Base-by-base conservation (phyloP, 2,888 invertebrate genomes). In the Amphiduros pacificus region DNA sequence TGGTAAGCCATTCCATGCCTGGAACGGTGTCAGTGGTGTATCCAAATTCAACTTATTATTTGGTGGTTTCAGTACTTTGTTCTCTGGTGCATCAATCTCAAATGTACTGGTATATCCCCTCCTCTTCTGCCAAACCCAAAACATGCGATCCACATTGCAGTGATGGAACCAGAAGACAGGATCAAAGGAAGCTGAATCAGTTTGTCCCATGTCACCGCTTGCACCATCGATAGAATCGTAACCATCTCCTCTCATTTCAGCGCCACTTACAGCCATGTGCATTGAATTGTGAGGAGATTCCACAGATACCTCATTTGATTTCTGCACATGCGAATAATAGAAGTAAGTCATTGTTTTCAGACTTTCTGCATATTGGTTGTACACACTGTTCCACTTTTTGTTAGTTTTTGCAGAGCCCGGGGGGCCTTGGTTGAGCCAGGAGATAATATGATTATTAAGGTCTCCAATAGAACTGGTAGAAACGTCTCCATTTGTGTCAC, bases 141-240 rank as follows among this genome's bases (percentile, higher is more conserved):
- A 51, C 3, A 51, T 17, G 6, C 51, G 51, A 24, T 51, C 51
- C n/a, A 51, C 26, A 27, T 51, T 51, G 51, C 11, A 51, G 17
- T 51, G 51, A 24, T 51, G 51, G 26, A 51, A 51, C 24, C 20
- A 51, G 51, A 51, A 51, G 3, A 51, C 26, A n/a, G 51, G 51
- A 24, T 51, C 51, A 24, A 51, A 51, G 6, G 26, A 20, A 14
- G 51, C 51, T 6, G 51, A 24, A 6, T 51, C 51, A 24, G 20
- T 51, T 51, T 51, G 24, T n/a, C 51, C 51, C 51, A 51, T 51
- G 28, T 51, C 51, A 6, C 51, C 51, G 26, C 26, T 51, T 51
- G 51, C 51, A 6, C 51, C 51, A 11, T 6, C 6, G 24, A 51
- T 6, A 6, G 24, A 4, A 4, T 27, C 26, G 27, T 6, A 49